Base-by-base conservation (phyloP, 2,888 invertebrate species). In the Cosmorhoe ocellata region DNA sequence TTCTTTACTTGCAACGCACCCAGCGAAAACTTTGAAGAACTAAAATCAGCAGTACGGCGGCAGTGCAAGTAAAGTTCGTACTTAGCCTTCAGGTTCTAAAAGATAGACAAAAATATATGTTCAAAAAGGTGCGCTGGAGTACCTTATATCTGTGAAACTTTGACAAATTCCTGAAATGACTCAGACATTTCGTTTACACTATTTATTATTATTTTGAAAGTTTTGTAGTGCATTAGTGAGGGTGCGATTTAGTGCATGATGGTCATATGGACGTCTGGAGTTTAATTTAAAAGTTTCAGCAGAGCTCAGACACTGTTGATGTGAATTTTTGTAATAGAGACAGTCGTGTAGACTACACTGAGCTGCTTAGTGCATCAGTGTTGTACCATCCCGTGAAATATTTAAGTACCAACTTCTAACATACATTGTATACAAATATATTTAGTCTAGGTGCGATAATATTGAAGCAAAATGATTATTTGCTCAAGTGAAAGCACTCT, bases 241-340 rank as follows among this genome's bases (percentile, higher is more conserved):
- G 60, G 45, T 64, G 55, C 58, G 61, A 63, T 58, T 66, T 66
- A 59, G 58, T 61, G 63, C 56, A 61, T 68, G 69, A 73, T 65
- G 66, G 65, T 60, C 68, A 66, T 74, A 65, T 69, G 68, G 61
- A 74, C 71, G 66, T 73, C 61, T 62, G 59, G 63, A 71, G 71
- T 74, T 81, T 79, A 75, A 80, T 81, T 77, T 76, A 74, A 76
- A 82, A 83, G 76, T 79, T 84, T 74, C 51, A 48, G 61, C 51
- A 47, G 61, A 47, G 76, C 64, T 74, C 73, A 67, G 41, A 59
- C 63, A 61, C 69, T 66, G 64, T 36, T 61, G 54, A 54, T 56
- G 43, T 26, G 43, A 51, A 53, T 57, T 67, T 59, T 60, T 58
- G 51, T 52, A 48, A 53, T 58, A 55, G 12, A 54, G 53, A 59